Conservation (phyloP, 1,140 invertebrate species). For the Tyrophagus putrescentiae region DNA sequence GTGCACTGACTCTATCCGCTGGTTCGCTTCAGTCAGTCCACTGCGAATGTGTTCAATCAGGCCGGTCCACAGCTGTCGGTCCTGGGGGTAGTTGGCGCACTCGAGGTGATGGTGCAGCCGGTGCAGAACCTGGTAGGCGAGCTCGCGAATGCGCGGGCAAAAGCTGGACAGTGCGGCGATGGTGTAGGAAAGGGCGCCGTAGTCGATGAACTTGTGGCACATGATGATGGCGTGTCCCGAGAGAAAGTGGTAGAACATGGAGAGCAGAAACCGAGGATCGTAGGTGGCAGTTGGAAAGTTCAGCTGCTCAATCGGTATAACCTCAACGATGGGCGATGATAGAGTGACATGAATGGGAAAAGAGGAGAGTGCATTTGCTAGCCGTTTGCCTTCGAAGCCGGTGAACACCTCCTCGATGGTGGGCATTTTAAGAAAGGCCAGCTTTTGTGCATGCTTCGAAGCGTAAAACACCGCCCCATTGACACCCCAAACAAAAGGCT, state of each 20-base stretch:
- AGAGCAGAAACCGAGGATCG: slow-evolving; percentile 20
- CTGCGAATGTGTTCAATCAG: slow-evolving; percentile 15
- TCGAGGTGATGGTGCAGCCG: slow-evolving; percentile 14
- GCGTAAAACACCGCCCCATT: slow-evolving; percentile 14
- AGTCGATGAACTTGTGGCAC: slow-evolving; percentile 15
- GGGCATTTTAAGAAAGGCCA: slow-evolving; percentile 3
- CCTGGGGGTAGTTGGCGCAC: slow-evolving; percentile 8
- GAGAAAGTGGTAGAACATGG: slow-evolving; percentile 18
- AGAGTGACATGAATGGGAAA: slow-evolving; percentile 14
- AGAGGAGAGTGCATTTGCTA: neutral
- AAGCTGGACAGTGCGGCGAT: slow-evolving; percentile 9
- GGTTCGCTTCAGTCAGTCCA: slow-evolving; percentile 10
- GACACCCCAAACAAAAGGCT: slow-evolving; percentile 17
- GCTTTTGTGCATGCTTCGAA: slow-evolving; percentile 8
- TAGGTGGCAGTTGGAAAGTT: neutral
- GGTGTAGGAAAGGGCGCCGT: slow-evolving; percentile 10
- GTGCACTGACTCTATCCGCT: slow-evolving; percentile 4
- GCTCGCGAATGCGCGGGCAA: neutral
- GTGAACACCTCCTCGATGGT: slow-evolving; percentile 14
- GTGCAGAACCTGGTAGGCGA: slow-evolving; percentile 7
- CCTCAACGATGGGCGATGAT: neutral
- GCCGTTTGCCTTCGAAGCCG: neutral
- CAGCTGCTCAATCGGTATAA: neutral
- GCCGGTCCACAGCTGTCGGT: slow-evolving; percentile 16
- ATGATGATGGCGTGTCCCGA: slow-evolving; percentile 4